Evolutionary conservation across 2,113 vertebrate species (phyloP).

Genomic region (Crotalus horridus): DNA sequence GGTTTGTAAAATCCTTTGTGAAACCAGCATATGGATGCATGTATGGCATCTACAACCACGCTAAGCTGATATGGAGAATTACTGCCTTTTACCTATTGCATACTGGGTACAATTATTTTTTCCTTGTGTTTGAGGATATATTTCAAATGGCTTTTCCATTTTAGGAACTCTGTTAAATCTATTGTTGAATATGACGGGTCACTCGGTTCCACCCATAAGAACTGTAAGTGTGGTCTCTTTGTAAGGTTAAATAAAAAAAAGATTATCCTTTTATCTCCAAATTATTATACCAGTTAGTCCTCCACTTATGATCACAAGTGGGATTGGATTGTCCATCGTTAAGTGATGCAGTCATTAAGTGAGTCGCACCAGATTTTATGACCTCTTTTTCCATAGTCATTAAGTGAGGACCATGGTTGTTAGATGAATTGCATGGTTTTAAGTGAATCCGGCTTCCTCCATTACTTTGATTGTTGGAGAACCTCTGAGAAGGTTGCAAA

Average conservation of each 20-base stretch:
- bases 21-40: too few relatives aligned
- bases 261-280: neutral
- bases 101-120: neutral
- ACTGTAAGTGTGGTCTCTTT: neutral
- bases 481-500: neutral
- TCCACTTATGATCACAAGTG: neutral
- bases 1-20: too few relatives aligned
- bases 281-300: neutral
- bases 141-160: too few relatives aligned
- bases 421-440: neutral
- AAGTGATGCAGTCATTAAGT: neutral
- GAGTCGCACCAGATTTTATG: neutral
- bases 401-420: neutral
- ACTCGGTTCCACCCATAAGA: neutral
- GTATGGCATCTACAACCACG: too few relatives aligned
- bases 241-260: neutral
- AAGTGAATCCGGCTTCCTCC: neutral
- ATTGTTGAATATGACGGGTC: too few relatives aligned
- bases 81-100: too few relatives aligned
- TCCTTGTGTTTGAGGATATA: neutral
- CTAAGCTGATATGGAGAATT: too few relatives aligned
- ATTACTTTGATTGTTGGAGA: neutral
- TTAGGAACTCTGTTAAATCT: too few relatives aligned
- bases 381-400: neutral
- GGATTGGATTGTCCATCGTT: neutral